Evolutionary conservation across 2,888 invertebrate genomes (phyloP).

Genomic region (Epinotia demarniana): DNA sequence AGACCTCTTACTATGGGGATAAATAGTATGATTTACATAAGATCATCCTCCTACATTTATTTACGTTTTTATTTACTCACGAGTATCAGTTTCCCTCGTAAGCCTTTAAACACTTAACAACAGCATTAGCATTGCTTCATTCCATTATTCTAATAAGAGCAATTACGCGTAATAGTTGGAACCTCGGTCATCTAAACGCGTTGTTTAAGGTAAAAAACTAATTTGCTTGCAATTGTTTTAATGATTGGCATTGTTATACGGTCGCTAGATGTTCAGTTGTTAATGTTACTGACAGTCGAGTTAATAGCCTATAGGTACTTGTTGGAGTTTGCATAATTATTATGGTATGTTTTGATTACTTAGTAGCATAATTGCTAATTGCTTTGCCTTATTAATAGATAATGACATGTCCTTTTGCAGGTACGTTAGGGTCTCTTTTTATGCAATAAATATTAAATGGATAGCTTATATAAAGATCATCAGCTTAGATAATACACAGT

Average conservation of each 20-base stretch:
- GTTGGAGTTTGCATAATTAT: constrained; percentile 16
- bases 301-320: neutral
- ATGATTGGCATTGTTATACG: constrained; percentile 27
- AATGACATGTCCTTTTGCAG: too few species aligned
- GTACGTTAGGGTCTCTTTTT: too few species aligned
- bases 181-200: constrained; percentile 17
- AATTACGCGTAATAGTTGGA: constrained; percentile 36
- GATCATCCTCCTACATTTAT: too few species aligned
- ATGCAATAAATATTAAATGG: too few species aligned
- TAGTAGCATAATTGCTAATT: neutral
- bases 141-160: constrained; percentile 23
- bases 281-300: neutral
- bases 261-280: neutral
- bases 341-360: constrained; percentile 5
- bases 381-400: neutral
- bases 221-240: constrained; percentile 24
- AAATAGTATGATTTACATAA: too few species aligned
- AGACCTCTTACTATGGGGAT: too few species aligned
- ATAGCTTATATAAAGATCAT: too few species aligned
- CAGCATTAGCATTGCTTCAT: constrained; percentile 22
- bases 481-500: too few species aligned
- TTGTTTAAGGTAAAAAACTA: constrained; percentile 26
- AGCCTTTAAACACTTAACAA: constrained; percentile 2
- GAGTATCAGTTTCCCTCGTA: neutral
- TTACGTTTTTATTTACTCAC: neutral